These are phyloP conservation scores for Micoletzkya japonica DNA, from an alignment of 2,888 invertebrate genomes.

Conservation along the genomic window DNA sequence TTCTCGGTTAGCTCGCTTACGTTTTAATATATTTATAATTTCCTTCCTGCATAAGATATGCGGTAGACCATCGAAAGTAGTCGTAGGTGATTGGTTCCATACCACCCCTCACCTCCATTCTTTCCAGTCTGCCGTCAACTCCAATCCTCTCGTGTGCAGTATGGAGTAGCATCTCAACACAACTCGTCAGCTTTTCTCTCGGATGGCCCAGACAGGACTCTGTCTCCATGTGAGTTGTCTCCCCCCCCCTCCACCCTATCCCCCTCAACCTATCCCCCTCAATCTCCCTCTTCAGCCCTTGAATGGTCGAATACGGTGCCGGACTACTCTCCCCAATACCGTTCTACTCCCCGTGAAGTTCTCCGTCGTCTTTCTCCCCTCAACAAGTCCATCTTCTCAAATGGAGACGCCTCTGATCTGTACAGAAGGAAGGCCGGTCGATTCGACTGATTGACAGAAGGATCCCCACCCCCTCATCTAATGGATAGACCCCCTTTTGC, in stretches of 20 bases:
- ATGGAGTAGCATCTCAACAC: conserved; percentile 1
- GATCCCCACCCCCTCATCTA: too few species aligned
- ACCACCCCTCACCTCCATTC: background rate
- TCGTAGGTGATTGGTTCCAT: background rate
- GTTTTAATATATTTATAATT: background rate
- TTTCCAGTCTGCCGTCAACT: conserved; percentile 10
- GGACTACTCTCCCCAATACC: background rate
- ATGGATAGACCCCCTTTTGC: too few species aligned
- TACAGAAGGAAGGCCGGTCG: background rate
- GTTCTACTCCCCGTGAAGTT: background rate
- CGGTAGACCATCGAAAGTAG: background rate
- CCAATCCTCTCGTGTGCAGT: background rate
- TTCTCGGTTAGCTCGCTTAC: conserved; percentile 5
- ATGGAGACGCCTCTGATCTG: background rate
- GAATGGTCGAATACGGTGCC: background rate
- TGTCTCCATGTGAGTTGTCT: too few species aligned
- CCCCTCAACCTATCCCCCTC: background rate
- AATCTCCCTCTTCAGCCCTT: background rate
- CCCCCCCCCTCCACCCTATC: background rate
- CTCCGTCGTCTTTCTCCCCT: background rate
- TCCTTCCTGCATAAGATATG: too few species aligned
- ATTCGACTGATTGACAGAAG: background rate
- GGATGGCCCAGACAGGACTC: too few species aligned
- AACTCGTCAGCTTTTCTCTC: conserved; percentile 20
- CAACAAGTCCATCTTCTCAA: background rate